These are phyloP conservation scores for Tachuris rubrigastra DNA, from an alignment of 2,113 vertebrate genomes.

Conservation along the genomic window DNA sequence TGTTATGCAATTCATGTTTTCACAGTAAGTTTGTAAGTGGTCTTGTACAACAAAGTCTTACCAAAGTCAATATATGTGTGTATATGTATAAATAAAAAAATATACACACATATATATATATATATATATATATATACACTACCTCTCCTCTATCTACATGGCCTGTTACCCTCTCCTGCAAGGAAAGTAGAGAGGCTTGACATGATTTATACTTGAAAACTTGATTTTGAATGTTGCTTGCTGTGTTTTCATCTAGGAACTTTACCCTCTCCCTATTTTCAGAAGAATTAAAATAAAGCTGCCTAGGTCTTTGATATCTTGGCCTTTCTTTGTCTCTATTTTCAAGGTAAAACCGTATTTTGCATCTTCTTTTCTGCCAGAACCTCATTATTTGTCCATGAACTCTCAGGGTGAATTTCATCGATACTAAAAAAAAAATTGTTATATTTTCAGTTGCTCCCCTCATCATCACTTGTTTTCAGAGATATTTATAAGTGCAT, in stretches of 20 bases:
- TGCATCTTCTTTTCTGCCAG: not conserved
- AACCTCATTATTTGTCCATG: not conserved
- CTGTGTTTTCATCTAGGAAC: not conserved
- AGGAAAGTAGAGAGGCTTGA: not conserved
- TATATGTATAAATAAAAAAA: too few species aligned
- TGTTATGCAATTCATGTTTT: not conserved
- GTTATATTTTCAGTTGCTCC: not conserved
- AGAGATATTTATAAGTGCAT: slow-evolving; percentile 43
- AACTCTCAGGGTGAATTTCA: not conserved
- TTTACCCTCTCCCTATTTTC: not conserved
- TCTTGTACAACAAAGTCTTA: not conserved
- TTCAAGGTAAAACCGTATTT: not conserved
- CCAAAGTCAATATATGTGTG: not conserved
- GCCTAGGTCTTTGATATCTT: not conserved
- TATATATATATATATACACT: not conserved
- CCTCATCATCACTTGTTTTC: not conserved
- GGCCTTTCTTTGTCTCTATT: not conserved
- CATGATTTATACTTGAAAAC: not conserved
- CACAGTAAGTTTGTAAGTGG: not conserved
- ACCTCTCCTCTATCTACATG: not conserved
- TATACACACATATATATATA: too few species aligned
- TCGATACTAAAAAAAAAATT: not conserved
- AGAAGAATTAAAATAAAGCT: not conserved
- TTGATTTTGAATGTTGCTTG: not conserved
- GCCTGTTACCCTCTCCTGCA: not conserved